These are phyloP conservation scores for Percina caprodes DNA, from an alignment of 2,113 vertebrate genomes.

Conservation along the genomic window DNA sequence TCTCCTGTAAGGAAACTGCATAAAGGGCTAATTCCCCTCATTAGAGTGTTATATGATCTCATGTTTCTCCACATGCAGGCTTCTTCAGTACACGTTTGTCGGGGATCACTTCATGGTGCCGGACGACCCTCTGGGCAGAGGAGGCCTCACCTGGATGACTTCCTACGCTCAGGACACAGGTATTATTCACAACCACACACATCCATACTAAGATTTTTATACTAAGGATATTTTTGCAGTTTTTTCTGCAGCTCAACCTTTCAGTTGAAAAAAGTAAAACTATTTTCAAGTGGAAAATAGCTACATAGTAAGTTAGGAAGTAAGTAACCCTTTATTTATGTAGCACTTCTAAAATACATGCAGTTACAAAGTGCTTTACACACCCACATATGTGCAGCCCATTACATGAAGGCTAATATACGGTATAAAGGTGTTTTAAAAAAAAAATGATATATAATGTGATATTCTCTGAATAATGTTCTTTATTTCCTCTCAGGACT, in stretches of 20 bases:
- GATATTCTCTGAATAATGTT: background rate
- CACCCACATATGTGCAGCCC: too few relatives aligned
- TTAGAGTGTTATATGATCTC: background rate
- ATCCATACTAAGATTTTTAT: background rate
- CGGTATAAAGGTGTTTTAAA: too few relatives aligned
- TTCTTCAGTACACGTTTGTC: conserved; percentile 91
- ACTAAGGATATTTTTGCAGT: too few relatives aligned
- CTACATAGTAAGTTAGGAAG: too few relatives aligned
- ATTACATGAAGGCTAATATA: too few relatives aligned
- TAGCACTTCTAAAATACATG: too few relatives aligned
- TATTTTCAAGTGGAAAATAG: too few relatives aligned
- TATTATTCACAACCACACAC: conserved; percentile 16
- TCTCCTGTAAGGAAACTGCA: background rate
- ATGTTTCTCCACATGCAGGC: conserved; percentile 65
- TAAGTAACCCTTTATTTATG: too few relatives aligned
- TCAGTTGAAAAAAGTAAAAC: too few relatives aligned
- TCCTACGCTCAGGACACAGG: conserved; percentile 83
- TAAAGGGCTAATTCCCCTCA: background rate
- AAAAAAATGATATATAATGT: background rate
- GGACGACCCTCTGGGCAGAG: conserved; percentile 89
- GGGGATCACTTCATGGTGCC: conserved; percentile 93
- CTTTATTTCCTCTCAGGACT: conserved; percentile 43
- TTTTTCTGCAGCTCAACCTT: too few relatives aligned
- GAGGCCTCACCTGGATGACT: conserved; percentile 88
- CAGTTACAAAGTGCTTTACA: too few relatives aligned